Conservation (phyloP, 2,797 vertebrate genomes). For the Ficedula albicollis region DNA sequence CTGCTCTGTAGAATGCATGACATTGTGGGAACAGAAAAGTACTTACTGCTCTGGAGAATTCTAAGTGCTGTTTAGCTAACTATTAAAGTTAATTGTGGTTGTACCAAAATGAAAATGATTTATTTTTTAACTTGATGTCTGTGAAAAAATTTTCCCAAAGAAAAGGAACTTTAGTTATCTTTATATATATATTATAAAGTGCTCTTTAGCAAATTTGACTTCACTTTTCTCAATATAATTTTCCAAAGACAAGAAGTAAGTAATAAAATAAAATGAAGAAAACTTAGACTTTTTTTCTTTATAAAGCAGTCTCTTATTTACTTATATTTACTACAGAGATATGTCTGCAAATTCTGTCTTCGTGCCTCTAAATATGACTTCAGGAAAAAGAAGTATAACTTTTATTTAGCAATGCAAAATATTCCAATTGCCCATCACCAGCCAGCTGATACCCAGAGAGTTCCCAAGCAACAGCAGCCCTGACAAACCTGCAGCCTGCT, state of each 20-base stretch:
- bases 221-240: neutral
- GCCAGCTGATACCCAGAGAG: neutral
- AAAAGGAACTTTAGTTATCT: neutral
- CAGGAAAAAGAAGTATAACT: neutral
- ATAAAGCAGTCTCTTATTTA: neutral
- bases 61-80: conserved; percentile 58
- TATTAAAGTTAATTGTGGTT: conserved; percentile 44
- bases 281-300: neutral
- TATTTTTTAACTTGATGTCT: conserved; percentile 30
- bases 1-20: conserved; percentile 40
- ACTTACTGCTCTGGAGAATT: conserved; percentile 53
- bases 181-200: neutral
- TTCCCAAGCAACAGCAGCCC: neutral
- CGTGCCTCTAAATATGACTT: neutral
- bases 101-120: conserved; percentile 49
- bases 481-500: neutral
- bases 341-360: neutral
- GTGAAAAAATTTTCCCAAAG: neutral
- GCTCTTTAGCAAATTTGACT: neutral
- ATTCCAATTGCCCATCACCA: neutral
- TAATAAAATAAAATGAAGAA: neutral
- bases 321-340: neutral
- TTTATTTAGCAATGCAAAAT: neutral
- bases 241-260: neutral
- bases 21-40: conserved; percentile 53